Evolutionary conservation across 1,140 invertebrate species (phyloP), one percentile per base, ranked within the genome.

Genomic region (Rhizoglyphus robini): DNA sequence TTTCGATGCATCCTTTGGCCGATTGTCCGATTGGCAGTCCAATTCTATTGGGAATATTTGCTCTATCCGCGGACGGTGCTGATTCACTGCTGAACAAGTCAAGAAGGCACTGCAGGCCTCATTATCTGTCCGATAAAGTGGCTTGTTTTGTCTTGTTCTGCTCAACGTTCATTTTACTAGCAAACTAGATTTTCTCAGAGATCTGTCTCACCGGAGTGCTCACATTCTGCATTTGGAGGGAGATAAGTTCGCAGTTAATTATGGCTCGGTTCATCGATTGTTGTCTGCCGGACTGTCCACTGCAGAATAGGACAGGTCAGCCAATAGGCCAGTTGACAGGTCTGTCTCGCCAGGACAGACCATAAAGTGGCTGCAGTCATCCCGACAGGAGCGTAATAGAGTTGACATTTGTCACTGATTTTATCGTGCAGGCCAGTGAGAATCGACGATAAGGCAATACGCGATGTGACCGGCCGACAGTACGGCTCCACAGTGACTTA

Each of bases 331-430:
- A 41, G 36, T 41, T 18, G 18, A 41, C 36, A 41, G 36, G 15
- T 20, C 51, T 32, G 51, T 25, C 51, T 54, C 8, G 51, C 51
- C 8, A 5, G 51, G 51, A 8, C 51, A 54, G 51, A 32, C 23
- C 23, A 23, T 15, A 23, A 15, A 46, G 41, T 32, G 31, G 51
- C 20, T 23, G 20, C 20, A 8, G 20, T 32, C 51, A 32, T 32
- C 51, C 20, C 51, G 23, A 54, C 23, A 54, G 36, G 36, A 5
- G 51, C 51, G 51, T 54, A 54, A 54, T 54, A 54, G 51, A 54
- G 51, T 54, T 54, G 51, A 54, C 51, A 54, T 54, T 54, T 54
- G 51, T 54, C 51, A 54, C 51, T 54, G 51, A 54, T 54, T 8
- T 54, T 54, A 54, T 54, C 51, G 8, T 32, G 8, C 51, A 27